These are phyloP conservation scores for Typhlichthys eigenmanni DNA, from an alignment of 2,797 vertebrate genomes.

Conservation along the genomic window DNA sequence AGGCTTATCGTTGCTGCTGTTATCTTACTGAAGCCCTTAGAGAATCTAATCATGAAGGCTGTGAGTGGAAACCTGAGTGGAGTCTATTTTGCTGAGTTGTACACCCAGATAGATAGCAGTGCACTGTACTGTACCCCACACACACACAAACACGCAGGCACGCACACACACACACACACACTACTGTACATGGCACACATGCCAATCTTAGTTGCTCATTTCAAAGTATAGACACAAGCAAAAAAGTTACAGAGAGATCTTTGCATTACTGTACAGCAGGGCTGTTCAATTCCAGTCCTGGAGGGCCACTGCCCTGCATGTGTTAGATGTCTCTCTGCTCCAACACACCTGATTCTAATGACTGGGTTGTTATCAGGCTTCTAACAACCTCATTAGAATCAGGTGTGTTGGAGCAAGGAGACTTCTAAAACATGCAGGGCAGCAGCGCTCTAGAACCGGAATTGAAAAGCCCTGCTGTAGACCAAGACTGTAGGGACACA, in stretches of 20 bases:
- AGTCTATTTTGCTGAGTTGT: slow-evolving; percentile 54
- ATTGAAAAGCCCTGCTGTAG: too few species aligned
- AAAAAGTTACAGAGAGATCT: background rate
- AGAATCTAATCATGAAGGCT: slow-evolving; percentile 63
- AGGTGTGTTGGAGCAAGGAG: too few species aligned
- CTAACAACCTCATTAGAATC: too few species aligned
- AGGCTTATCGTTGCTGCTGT: slow-evolving; percentile 59
- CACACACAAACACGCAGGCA: slow-evolving; percentile 18
- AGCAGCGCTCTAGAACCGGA: too few species aligned
- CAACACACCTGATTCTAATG: too few species aligned
- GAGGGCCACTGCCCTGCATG: too few species aligned
- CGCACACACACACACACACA: slow-evolving; percentile 18
- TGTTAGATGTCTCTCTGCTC: too few species aligned
- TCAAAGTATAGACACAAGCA: slow-evolving; percentile 27
- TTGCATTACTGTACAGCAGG: too few species aligned
- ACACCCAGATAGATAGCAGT: slow-evolving; percentile 5
- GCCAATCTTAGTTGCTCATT: background rate
- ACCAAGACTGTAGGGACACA: too few species aligned
- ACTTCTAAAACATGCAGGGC: too few species aligned
- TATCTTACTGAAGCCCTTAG: slow-evolving; percentile 56
- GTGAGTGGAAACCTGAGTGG: slow-evolving; percentile 45
- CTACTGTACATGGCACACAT: slow-evolving; percentile 24
- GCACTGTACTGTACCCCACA: slow-evolving; percentile 11
- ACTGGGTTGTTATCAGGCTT: too few species aligned
- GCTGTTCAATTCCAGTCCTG: too few species aligned